phyloP scores from a whole-genome alignment of 2,113 vertebrate species.

The Scopus umbretta region DNA sequence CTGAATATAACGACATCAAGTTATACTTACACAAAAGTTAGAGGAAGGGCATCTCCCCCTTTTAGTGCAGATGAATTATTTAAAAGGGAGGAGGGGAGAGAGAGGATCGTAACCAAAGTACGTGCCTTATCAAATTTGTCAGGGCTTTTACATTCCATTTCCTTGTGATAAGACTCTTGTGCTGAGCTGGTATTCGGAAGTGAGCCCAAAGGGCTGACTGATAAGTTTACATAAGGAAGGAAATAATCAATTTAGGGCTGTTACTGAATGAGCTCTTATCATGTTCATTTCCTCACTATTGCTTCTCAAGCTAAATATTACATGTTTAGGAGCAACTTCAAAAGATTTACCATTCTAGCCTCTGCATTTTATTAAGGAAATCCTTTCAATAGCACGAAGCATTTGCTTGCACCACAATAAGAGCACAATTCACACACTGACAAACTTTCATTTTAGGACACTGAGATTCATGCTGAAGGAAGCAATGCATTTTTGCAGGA shows the following conservation, averaged over 20 bases:
- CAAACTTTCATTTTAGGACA: conserved; percentile 2
- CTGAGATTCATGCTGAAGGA: neutral
- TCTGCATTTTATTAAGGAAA: conserved; percentile 56
- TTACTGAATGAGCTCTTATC: conserved; percentile 86
- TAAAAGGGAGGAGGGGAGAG: neutral
- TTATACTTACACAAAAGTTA: neutral
- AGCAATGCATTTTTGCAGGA: neutral
- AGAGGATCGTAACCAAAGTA: conserved; percentile 29
- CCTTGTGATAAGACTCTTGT: conserved; percentile 81
- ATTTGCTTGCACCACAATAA: conserved; percentile 18
- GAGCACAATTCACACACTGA: neutral
- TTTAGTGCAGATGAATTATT: conserved; percentile 19
- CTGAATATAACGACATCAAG: neutral
- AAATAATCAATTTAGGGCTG: conserved; percentile 92
- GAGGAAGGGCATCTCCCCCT: neutral
- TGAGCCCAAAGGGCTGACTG: conserved; percentile 79
- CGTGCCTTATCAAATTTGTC: conserved; percentile 75
- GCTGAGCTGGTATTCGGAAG: conserved; percentile 80
- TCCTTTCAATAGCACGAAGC: conserved; percentile 27
- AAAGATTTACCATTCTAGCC: conserved; percentile 58
- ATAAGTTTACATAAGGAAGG: conserved; percentile 91
- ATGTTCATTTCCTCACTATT: conserved; percentile 79
- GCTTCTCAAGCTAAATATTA: conserved; percentile 88
- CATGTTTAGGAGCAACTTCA: conserved; percentile 72
- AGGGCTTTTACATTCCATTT: conserved; percentile 79